These are phyloP conservation scores for Chelonia mydas DNA, from an alignment of 2,797 vertebrate genomes.

Conservation along the genomic window DNA sequence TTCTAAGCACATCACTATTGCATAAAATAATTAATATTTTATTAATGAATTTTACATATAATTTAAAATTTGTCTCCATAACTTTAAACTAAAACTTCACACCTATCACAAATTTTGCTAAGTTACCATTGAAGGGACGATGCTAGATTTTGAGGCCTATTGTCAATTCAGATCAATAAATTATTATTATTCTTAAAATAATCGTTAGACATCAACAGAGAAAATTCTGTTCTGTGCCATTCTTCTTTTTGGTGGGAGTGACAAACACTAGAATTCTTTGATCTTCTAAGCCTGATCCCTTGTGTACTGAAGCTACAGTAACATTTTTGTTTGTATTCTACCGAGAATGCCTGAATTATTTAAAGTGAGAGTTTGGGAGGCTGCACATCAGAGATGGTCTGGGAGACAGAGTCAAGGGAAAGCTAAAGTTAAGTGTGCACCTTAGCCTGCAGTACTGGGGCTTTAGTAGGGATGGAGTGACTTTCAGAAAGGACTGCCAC, in stretches of 20 bases:
- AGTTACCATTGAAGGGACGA: neutral
- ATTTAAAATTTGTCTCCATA: conserved; percentile 43
- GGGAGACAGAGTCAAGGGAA: neutral
- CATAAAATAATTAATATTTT: conserved; percentile 51
- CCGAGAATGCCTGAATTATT: conserved; percentile 25
- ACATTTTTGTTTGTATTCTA: neutral
- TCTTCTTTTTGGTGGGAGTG: neutral
- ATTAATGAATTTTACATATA: conserved; percentile 56
- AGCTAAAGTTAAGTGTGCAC: neutral
- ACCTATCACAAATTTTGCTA: neutral
- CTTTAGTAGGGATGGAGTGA: accelerated
- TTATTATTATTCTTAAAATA: neutral
- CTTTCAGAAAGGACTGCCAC: neutral
- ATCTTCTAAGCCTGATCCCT: neutral
- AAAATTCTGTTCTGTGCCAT: neutral
- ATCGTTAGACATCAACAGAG: neutral
- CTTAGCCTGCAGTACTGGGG: neutral
- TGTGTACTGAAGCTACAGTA: conserved; percentile 6
- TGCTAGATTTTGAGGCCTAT: conserved; percentile 6
- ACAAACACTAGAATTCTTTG: neutral
- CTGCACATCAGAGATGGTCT: neutral
- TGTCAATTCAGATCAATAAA: conserved; percentile 1
- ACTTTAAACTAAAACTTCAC: conserved; percentile 48
- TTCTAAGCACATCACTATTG: conserved; percentile 26
- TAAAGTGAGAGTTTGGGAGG: neutral